Evolutionary conservation across 92 coral and sea anemone genomes (phyloP).

Genomic region (Siderastrea siderea): DNA sequence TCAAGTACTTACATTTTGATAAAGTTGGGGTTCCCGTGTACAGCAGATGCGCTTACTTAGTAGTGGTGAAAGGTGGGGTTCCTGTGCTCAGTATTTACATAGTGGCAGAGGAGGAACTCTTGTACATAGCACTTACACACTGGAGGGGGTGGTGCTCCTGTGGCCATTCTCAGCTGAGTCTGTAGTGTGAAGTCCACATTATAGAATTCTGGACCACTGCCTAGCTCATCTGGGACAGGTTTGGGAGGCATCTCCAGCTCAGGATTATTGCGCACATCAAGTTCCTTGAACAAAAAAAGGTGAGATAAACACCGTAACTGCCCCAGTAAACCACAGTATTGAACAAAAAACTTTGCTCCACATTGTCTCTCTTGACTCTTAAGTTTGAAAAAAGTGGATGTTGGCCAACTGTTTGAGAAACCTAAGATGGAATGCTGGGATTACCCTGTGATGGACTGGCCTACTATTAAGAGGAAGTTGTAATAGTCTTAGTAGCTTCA

Average conservation of each 20-base stretch:
- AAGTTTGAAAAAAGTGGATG: no score
- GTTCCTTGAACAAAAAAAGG: slow-evolving; percentile 68
- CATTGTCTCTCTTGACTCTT: no score
- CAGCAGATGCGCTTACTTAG: no score
- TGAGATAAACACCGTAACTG: not conserved
- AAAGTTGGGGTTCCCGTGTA: not conserved
- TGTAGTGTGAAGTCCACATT: slow-evolving; percentile 98
- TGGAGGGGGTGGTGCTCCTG: slow-evolving; percentile 99
- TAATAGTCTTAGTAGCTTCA: no score
- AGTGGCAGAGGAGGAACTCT: not conserved
- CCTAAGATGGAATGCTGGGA: no score
- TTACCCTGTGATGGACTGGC: no score
- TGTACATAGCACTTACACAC: slow-evolving; percentile 61
- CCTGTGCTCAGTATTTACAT: not conserved
- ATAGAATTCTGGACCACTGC: slow-evolving; percentile 95
- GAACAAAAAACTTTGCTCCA: no score
- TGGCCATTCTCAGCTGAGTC: slow-evolving; percentile 96
- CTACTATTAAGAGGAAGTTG: no score
- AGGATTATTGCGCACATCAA: slow-evolving; percentile 96
- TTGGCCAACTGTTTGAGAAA: no score
- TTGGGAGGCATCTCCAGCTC: slow-evolving; percentile 99
- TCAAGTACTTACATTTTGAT: no score
- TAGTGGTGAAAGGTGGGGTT: not conserved
- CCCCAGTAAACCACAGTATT: no score
- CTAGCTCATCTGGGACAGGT: slow-evolving; percentile 95